A percentile compares a stretch with the other conserved stretches of the same genome.
These are phyloP conservation scores for Actinostola sp. DNA, from an alignment of 92 coral and sea anemone species.

Conservation along the genomic window DNA sequence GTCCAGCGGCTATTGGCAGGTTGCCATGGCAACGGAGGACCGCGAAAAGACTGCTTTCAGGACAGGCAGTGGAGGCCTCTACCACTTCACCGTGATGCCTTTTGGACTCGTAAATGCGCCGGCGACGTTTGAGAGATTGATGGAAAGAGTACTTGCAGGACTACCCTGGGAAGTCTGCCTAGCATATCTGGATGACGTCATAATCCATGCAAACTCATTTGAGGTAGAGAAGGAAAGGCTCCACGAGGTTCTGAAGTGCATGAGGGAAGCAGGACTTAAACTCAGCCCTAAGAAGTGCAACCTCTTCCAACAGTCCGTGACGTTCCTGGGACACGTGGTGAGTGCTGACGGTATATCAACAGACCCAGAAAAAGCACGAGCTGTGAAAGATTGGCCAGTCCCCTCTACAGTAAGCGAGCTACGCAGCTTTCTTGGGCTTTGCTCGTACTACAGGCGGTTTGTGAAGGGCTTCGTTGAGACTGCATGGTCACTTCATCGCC, in stretches of 20 bases:
- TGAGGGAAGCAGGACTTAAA: slow-evolving; percentile 23
- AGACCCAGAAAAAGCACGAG: slow-evolving; percentile 15
- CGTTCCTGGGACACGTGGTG: slow-evolving; percentile 36
- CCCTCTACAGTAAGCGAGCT: neutral
- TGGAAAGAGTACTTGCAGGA: slow-evolving; percentile 32
- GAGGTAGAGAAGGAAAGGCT: slow-evolving; percentile 8
- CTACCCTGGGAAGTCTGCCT: slow-evolving; percentile 28
- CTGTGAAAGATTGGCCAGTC: slow-evolving; percentile 23
- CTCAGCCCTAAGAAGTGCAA: slow-evolving; percentile 31
- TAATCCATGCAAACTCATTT: slow-evolving; percentile 19
- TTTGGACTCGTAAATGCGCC: slow-evolving; percentile 23
- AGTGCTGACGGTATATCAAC: slow-evolving; percentile 21
- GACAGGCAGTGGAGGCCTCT: slow-evolving; percentile 1
- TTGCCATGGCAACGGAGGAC: slow-evolving; percentile 3
- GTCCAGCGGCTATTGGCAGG: slow-evolving; percentile 25
- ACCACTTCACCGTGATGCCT: slow-evolving; percentile 17
- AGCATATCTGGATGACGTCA: slow-evolving; percentile 20
- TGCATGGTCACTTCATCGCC: slow-evolving; percentile 21
- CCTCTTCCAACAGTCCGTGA: slow-evolving; percentile 16
- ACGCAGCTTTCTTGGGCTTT: slow-evolving; percentile 28
- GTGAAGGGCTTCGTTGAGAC: neutral
- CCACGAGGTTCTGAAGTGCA: slow-evolving; percentile 14
- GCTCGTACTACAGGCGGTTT: slow-evolving; percentile 10
- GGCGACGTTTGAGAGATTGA: slow-evolving; percentile 24
- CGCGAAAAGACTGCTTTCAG: slow-evolving; percentile 37